These are phyloP conservation scores for Actias luna DNA, from an alignment of 2,888 invertebrate genomes.

Conservation along the genomic window DNA sequence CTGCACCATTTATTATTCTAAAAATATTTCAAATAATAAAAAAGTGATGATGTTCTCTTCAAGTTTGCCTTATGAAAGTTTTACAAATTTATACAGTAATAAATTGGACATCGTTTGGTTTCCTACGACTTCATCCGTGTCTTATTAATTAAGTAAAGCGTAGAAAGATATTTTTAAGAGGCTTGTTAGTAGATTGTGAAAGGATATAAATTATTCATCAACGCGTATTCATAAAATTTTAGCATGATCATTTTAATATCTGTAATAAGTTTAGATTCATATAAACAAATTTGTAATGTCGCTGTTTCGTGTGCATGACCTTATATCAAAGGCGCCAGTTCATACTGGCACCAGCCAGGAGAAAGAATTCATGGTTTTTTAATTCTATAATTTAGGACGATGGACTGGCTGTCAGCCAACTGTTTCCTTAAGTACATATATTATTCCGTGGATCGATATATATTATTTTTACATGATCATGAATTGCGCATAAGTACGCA, in stretches of 20 bases:
- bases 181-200: conserved; percentile 6
- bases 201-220: neutral
- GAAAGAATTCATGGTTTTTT: neutral
- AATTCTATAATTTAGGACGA: neutral
- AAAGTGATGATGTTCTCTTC: neutral
- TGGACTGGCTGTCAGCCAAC: conserved; percentile 6
- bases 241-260: neutral
- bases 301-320: neutral
- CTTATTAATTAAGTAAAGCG: neutral
- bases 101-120: neutral
- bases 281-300: neutral
- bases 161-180: neutral
- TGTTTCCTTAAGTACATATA: neutral
- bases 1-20: neutral
- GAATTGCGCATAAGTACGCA: neutral
- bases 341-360: neutral
- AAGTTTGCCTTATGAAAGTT: neutral
- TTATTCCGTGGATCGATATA: neutral
- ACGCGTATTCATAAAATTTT: neutral
- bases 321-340: neutral
- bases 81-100: neutral
- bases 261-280: neutral
- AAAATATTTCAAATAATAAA: neutral
- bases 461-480: neutral
- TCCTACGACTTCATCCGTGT: neutral